Percentiles rank a stretch among this genome's conserved stretches.
phyloP scores from a whole-genome alignment of 2,797 vertebrate species.

The Pipistrellus pipistrellus region DNA sequence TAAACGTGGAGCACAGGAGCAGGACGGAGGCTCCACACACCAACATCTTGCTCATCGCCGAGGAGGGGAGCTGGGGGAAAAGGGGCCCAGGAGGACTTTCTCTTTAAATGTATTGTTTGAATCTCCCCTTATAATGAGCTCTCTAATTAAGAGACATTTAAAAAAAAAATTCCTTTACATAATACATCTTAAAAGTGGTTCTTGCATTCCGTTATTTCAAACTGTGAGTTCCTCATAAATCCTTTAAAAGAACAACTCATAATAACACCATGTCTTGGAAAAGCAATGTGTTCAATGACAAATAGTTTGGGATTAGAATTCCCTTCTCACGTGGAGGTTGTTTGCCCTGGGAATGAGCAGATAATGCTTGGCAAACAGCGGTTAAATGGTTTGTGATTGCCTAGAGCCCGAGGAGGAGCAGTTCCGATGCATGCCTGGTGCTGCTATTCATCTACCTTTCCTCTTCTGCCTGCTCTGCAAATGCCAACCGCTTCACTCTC shows the following conservation, averaged over 20 bases:
- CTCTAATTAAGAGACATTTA: slow-evolving; percentile 15
- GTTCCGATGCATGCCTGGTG: background rate
- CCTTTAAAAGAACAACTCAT: slow-evolving; percentile 46
- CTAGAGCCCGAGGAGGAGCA: background rate
- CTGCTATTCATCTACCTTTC: background rate
- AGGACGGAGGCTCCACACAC: background rate
- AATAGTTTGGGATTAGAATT: slow-evolving; percentile 51
- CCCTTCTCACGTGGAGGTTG: background rate
- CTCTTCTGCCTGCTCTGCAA: slow-evolving; percentile 29
- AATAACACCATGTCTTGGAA: slow-evolving; percentile 32
- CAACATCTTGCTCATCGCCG: background rate
- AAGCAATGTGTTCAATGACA: slow-evolving; percentile 50
- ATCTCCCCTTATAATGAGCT: slow-evolving; percentile 36
- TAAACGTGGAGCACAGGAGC: background rate
- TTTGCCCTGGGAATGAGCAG: slow-evolving; percentile 53
- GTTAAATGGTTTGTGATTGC: slow-evolving; percentile 20
- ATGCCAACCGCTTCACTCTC: background rate
- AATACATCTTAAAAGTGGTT: slow-evolving; percentile 6
- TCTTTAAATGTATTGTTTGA: background rate
- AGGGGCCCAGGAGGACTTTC: background rate
- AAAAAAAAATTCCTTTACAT: background rate
- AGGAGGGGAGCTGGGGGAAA: background rate
- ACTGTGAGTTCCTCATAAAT: slow-evolving; percentile 29
- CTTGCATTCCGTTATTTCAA: slow-evolving; percentile 57
- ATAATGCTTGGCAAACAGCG: slow-evolving; percentile 63